A percentile compares a stretch with the other conserved stretches of the same genome.
These are phyloP conservation scores for Hydrolagus affinis DNA, from an alignment of 2,113 vertebrate genomes.

Conservation along the genomic window DNA sequence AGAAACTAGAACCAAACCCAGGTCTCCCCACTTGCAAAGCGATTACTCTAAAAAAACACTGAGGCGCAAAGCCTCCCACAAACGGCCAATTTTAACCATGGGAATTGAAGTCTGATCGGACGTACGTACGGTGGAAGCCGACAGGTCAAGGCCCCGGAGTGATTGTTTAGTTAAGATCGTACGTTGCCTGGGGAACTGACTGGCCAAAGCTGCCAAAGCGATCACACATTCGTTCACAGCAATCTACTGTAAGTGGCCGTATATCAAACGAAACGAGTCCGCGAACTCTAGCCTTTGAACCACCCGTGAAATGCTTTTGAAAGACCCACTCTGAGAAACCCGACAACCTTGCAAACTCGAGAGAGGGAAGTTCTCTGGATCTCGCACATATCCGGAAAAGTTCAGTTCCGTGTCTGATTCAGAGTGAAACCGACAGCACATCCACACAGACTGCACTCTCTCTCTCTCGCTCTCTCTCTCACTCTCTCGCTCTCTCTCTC, in stretches of 20 bases:
- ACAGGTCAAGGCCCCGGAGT: not conserved
- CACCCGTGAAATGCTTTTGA: not conserved
- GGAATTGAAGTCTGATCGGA: not conserved
- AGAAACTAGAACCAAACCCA: too few species aligned
- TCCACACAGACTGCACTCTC: too few species aligned
- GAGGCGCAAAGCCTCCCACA: not conserved
- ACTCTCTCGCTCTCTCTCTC: too few species aligned
- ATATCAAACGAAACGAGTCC: too few species aligned
- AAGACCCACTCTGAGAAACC: not conserved
- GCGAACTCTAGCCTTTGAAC: not conserved
- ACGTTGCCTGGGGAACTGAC: not conserved
- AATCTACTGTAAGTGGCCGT: not conserved
- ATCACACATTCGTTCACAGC: conserved; percentile 1
- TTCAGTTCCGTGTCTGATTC: too few species aligned
- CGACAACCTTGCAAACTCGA: not conserved
- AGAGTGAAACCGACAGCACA: too few species aligned
- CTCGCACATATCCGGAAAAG: too few species aligned
- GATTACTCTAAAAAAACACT: not conserved
- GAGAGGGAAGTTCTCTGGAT: not conserved
- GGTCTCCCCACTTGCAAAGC: not conserved
- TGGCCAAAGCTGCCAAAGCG: not conserved
- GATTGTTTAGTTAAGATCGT: not conserved
- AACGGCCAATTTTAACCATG: not conserved
- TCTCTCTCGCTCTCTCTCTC: too few species aligned
- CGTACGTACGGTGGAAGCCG: not conserved